These are phyloP conservation scores for Hyles euphorbiae DNA, from an alignment of 1,140 invertebrate species.

Conservation along the genomic window DNA sequence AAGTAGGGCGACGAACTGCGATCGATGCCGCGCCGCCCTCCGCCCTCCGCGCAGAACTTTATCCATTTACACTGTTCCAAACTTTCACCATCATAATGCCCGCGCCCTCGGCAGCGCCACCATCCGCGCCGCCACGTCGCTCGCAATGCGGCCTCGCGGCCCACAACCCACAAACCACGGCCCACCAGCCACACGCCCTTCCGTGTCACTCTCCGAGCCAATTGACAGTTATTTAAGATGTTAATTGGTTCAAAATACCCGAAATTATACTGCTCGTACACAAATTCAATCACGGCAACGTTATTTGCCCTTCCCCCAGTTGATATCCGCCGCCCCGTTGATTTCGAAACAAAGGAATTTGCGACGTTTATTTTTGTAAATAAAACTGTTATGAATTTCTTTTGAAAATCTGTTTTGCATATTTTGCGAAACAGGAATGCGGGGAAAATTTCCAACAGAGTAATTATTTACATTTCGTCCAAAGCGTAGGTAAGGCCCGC, in stretches of 20 bases:
- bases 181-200: too few relatives aligned
- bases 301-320: not conserved
- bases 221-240: not conserved
- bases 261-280: too few relatives aligned
- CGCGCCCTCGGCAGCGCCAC: conserved; percentile 14
- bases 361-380: not conserved
- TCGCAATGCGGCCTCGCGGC: not conserved
- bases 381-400: conserved; percentile 22
- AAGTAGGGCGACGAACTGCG: conserved; percentile 72
- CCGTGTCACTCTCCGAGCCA: too few relatives aligned
- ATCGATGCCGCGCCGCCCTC: conserved; percentile 63
- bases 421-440: conserved; percentile 24
- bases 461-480: conserved; percentile 47
- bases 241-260: not conserved
- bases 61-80: conserved; percentile 63
- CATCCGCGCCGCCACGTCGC: conserved; percentile 7
- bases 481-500: conserved; percentile 27
- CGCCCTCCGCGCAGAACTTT: conserved; percentile 58
- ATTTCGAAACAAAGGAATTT: not conserved
- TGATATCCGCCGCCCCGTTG: not conserved
- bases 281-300: too few relatives aligned
- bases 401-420: conserved; percentile 21
- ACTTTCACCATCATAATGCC: conserved; percentile 61
- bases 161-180: not conserved
- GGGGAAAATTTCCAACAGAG: conserved; percentile 29